Base-by-base conservation (phyloP, 1,140 invertebrate species). In the Glossosoma conforme region DNA sequence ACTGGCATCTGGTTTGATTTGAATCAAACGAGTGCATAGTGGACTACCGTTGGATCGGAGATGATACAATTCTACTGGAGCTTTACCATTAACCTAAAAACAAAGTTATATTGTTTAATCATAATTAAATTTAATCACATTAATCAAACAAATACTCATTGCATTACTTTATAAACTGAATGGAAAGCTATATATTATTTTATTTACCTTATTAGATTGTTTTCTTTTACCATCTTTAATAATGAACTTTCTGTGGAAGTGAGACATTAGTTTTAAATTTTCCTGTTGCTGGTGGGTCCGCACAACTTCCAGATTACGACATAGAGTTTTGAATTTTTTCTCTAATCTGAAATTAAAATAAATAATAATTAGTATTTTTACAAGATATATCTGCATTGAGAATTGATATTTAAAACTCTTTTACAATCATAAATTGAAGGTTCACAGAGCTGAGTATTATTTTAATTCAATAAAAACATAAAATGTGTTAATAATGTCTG, bases 251-350 rank as follows among this genome's bases (percentile, higher is more conserved):
- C 87, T 77, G 64, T 97, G 92, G 70, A 99, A 99, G 70, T 99
- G 96, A 0, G 96, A 90, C 77, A 99, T 85, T 66, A 99, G 99
- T 72, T 98, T 98, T 17, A 97, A 80, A 73, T 96, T 98, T 74
- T 99, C 97, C 73, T 99, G 96, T 68, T 99, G 97, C 62, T 95
- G 94, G 69, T 97, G 92, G n/a, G 93, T 97, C 37, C 95, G 74
- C 1, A 98, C 88, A 1, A 99, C 95, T 76, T 99, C 95, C 48
- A 99, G 75, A 62, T 97, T 93, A 62, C 94, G 89, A 24, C 92
- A 98, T 49, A 97, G 77, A 14, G 86, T 81, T 71, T 98, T 96
- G 75, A 99, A 99, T 72, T 97, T 98, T 65, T 97, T 94, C 72
- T 98, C 93, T 44, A 98, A 78, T 59, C 89, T 91, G 53, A 62